Evolutionary conservation across 2,797 vertebrate genomes (phyloP).

Genomic region (Gobionotothen gibberifrons): DNA sequence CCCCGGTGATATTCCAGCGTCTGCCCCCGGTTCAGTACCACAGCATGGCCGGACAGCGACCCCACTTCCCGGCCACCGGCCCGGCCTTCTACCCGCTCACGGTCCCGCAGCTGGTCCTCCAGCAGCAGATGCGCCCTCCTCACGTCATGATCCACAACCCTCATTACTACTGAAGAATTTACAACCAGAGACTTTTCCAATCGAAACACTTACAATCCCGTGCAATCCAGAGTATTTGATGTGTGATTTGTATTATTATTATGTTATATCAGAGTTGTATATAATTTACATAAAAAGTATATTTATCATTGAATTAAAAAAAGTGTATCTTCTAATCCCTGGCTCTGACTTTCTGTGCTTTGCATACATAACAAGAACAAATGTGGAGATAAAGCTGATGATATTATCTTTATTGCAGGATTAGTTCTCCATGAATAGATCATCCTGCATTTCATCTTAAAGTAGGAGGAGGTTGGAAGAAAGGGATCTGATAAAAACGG

Average conservation of each 20-base stretch:
- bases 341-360: background rate
- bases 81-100: conserved; percentile 53
- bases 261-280: conserved; percentile 57
- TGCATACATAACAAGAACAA: background rate
- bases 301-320: conserved; percentile 80
- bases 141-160: conserved; percentile 55
- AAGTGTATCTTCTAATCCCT: conserved; percentile 53
- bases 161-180: conserved; percentile 68
- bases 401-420: conserved; percentile 52
- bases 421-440: conserved; percentile 57
- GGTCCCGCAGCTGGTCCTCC: conserved; percentile 51
- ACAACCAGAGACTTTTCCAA: conserved; percentile 20
- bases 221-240: conserved; percentile 62
- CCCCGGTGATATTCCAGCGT: conserved; percentile 59
- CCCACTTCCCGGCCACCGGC: conserved; percentile 29
- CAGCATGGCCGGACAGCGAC: conserved; percentile 53
- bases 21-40: conserved; percentile 69
- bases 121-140: conserved; percentile 44
- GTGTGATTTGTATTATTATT: conserved; percentile 45
- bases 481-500: conserved; percentile 18
- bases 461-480: background rate
- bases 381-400: conserved; percentile 23
- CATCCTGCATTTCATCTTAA: conserved; percentile 37
- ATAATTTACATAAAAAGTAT: conserved; percentile 47
- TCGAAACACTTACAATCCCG: conserved; percentile 67